Base-by-base conservation (phyloP, 1,140 invertebrate species). In the Pseudomyrmex pallidus region DNA sequence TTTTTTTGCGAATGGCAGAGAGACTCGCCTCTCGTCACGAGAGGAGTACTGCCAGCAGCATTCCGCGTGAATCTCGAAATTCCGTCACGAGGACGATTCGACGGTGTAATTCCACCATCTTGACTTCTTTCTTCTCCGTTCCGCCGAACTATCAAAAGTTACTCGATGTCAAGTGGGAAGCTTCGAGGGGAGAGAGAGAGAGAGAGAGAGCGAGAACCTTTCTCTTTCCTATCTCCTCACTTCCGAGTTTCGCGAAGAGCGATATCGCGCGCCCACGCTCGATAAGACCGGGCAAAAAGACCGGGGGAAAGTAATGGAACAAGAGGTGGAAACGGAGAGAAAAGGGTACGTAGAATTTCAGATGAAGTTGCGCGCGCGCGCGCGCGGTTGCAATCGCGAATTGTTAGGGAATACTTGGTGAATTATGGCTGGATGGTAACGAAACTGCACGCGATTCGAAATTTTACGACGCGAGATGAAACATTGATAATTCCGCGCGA, bases 231-330 rank as follows among this genome's bases (percentile, higher is more conserved):
- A 80, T 80, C 76, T 80, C 66, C 70, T 80, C 54, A 61, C 66
- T 72, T 72, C 12, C 72, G 80, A 88, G 57, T 88, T 87, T 88
- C 56, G 68, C 74, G 44, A 72, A 84, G 61, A 59, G 70, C 73
- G 86, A 87, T 77, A 83, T 83, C 72, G 82, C 73, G 82, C 52
- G 35, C 35, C 35, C 5, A 35, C 57, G 44, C 17, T 17, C 64
- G 72, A 64, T 82, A 85, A 74, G 70, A 54, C 63, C 35, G 17
- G 48, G 35, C 62, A 59, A 73, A 46, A 77, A 83, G 25, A 83
- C 17, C 9, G 56, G 22, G 7, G 78, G 61, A 74, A 74, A 82
- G 72, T 63, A 82, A 48, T 74, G 48, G 59, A 74, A 82, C 78
- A 82, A 82, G 78, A 82, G 62, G 68, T 74, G 62, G 74, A 82